Conservation (phyloP, 2,888 invertebrate genomes). For the Auanema sp. region DNA sequence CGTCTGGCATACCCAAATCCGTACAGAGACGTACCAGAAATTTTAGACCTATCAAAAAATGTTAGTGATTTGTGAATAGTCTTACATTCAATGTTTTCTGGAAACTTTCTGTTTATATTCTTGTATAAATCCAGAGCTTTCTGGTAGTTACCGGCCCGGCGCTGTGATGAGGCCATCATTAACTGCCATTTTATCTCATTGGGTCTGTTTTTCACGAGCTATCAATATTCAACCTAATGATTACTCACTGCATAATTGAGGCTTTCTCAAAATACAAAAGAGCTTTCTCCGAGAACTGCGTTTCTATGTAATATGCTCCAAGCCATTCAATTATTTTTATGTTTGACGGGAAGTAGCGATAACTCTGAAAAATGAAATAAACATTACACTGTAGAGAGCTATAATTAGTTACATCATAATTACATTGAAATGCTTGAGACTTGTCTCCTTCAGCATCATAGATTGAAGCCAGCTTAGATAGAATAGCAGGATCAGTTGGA, state of each 20-base stretch:
- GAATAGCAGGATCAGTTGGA: slow-evolving; percentile 85
- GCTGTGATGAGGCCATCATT: slow-evolving; percentile 75
- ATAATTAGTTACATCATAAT: slow-evolving; percentile 73
- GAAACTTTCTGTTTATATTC: slow-evolving; percentile 83
- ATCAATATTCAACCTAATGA: background rate
- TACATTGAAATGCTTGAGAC: slow-evolving; percentile 83
- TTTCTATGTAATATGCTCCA: slow-evolving; percentile 84
- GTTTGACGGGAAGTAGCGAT: slow-evolving; percentile 75
- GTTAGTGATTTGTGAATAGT: background rate
- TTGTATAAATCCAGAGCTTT: slow-evolving; percentile 82
- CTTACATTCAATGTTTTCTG: slow-evolving; percentile 87
- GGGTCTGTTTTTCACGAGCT: slow-evolving; percentile 69
- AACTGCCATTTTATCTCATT: slow-evolving; percentile 82
- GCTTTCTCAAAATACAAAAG: slow-evolving; percentile 81
- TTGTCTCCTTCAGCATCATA: slow-evolving; percentile 88
- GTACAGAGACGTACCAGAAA: slow-evolving; percentile 84
- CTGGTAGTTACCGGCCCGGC: slow-evolving; percentile 81
- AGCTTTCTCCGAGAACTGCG: slow-evolving; percentile 85
- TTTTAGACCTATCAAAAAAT: slow-evolving; percentile 73
- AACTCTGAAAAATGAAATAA: slow-evolving; percentile 69
- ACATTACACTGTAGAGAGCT: background rate
- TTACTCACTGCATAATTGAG: slow-evolving; percentile 72
- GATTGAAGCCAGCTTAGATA: slow-evolving; percentile 85
- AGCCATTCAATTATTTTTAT: slow-evolving; percentile 83
- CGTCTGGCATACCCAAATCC: slow-evolving; percentile 86